Base-by-base conservation (phyloP, 2,888 invertebrate genomes). In the Brachyopa scutellaris region DNA sequence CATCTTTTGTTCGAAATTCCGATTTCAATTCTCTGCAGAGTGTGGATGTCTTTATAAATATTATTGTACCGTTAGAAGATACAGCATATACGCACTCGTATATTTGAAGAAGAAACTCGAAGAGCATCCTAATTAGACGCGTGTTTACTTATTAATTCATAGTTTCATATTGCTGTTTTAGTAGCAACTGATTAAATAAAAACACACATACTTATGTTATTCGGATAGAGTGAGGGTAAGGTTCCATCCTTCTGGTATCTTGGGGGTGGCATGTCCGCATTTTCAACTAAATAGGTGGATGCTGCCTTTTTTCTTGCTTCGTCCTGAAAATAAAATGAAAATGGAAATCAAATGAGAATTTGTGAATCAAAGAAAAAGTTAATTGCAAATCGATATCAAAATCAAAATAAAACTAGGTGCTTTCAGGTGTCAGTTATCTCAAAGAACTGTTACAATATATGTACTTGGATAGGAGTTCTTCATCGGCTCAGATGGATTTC, bases 141-240 rank as follows among this genome's bases (percentile, higher is more conserved):
- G n/a, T n/a, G n/a, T n/a, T n/a, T n/a, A n/a, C n/a, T n/a, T n/a
- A n/a, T n/a, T n/a, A n/a, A n/a, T n/a, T n/a, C n/a, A n/a, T n/a
- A n/a, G n/a, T n/a, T n/a, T n/a, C n/a, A n/a, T n/a, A n/a, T n/a
- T n/a, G n/a, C n/a, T n/a, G n/a, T n/a, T n/a, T n/a, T n/a, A n/a
- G n/a, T n/a, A n/a, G n/a, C n/a, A n/a, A n/a, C n/a, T n/a, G n/a
- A n/a, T n/a, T n/a, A n/a, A n/a, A n/a, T n/a, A n/a, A n/a, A n/a
- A n/a, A n/a, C n/a, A n/a, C n/a, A 87, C 86, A 85, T 86, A 93
- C 93, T 93, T 86, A 93, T 92, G 82, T 93, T 89, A n/a, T 93
- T 93, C 72, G 91, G 90, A 88, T 90, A 90, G 85, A 91, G 93
- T 88, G 94, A 93, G 57, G 95, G 95, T 84, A 95, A 93, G 36